Evolutionary conservation across 2,797 vertebrate species (phyloP).

Genomic region (Onychomys arenicola): DNA sequence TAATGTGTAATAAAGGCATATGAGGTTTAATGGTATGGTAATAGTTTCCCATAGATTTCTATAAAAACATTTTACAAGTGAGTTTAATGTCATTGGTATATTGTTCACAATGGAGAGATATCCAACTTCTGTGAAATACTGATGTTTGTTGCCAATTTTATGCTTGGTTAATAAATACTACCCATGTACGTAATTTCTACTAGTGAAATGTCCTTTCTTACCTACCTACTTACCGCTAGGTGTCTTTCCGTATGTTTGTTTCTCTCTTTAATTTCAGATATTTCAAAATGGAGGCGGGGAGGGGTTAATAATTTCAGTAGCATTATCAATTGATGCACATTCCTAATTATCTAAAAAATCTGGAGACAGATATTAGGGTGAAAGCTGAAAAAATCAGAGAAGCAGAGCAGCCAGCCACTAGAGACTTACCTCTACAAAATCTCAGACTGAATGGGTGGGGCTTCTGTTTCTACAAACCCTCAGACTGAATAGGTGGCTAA

Average conservation of each 20-base stretch:
- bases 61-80: not conserved
- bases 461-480: too few relatives aligned
- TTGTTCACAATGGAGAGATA: not conserved
- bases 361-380: too few relatives aligned
- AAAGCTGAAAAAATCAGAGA: too few relatives aligned
- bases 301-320: not conserved
- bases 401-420: too few relatives aligned
- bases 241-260: slow-evolving; percentile 38
- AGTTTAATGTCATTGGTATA: slow-evolving; percentile 27
- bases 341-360: too few relatives aligned
- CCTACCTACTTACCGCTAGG: not conserved
- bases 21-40: slow-evolving; percentile 27
- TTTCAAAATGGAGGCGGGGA: not conserved
- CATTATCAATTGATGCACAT: not conserved
- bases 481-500: too few relatives aligned
- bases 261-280: slow-evolving; percentile 16
- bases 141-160: slow-evolving; percentile 24
- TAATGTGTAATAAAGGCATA: slow-evolving; percentile 22
- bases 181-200: not conserved
- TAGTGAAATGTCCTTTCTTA: slow-evolving; percentile 47
- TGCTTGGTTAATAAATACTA: slow-evolving; percentile 54
- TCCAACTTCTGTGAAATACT: slow-evolving; percentile 30
- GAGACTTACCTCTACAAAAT: too few relatives aligned
- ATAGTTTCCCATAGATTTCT: slow-evolving; percentile 13
- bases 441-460: too few relatives aligned